Evolutionary conservation across 2,797 vertebrate species (phyloP).

Genomic region (Tokudaia tokunoshimensis): DNA sequence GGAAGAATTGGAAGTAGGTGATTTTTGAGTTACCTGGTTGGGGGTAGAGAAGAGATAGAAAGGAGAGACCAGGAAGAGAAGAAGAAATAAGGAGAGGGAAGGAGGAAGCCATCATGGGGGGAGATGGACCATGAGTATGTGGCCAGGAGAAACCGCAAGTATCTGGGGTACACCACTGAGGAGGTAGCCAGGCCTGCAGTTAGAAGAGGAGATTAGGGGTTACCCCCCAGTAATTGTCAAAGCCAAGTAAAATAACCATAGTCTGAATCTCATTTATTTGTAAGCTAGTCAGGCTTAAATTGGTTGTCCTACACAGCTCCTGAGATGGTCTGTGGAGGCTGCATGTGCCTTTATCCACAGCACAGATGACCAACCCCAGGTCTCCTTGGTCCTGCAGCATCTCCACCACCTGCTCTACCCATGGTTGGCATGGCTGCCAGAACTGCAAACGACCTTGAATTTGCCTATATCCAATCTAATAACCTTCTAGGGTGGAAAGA

Average conservation of each 20-base stretch:
- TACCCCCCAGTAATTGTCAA: neutral
- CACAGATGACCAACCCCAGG: neutral
- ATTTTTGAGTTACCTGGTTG: neutral
- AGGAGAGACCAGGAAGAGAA: neutral
- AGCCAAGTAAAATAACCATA: neutral
- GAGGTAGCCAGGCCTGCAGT: neutral
- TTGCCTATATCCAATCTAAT: slow-evolving; percentile 49
- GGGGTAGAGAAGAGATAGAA: neutral
- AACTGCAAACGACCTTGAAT: slow-evolving; percentile 48
- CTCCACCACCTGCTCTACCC: slow-evolving; percentile 27
- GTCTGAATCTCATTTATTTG: neutral
- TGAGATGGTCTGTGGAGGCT: neutral
- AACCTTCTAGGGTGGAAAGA: neutral
- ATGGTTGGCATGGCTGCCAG: slow-evolving; percentile 17
- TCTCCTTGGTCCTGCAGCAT: neutral
- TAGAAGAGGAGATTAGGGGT: neutral
- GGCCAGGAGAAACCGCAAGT: neutral
- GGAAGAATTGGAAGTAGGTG: neutral
- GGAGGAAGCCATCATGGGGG: neutral
- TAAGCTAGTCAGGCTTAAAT: neutral
- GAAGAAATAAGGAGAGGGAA: neutral
- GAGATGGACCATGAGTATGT: neutral
- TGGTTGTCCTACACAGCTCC: neutral
- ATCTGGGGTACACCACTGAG: neutral
- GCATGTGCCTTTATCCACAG: neutral